phyloP scores from a whole-genome alignment of 2,797 vertebrate species.

The Toxotes lorentzi region DNA sequence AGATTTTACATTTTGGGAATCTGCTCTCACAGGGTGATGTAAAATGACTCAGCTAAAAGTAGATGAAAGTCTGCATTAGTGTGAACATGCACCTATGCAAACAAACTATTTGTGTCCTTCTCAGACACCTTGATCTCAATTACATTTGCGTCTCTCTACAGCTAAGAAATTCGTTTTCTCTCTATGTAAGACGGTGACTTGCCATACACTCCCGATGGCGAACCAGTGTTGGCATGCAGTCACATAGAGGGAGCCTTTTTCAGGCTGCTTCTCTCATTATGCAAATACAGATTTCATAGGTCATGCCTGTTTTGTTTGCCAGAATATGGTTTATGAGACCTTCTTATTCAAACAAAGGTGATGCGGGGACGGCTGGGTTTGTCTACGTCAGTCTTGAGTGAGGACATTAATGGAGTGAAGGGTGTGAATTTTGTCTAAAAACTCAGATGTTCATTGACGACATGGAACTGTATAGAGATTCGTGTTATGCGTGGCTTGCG shows the following conservation, averaged over 20 bases:
- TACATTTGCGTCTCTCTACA: conserved; percentile 20
- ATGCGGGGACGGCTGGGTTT: conserved; percentile 33
- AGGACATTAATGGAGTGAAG: conserved; percentile 23
- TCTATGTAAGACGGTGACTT: conserved; percentile 5
- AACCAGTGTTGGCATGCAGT: conserved; percentile 19
- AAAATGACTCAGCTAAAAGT: conserved; percentile 16
- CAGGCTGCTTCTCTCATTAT: conserved; percentile 80
- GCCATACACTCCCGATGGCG: neutral
- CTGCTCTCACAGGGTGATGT: neutral
- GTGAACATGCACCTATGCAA: conserved; percentile 5
- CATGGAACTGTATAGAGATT: conserved; percentile 12
- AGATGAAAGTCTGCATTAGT: conserved; percentile 9
- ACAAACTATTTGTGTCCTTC: conserved; percentile 42
- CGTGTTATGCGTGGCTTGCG: neutral
- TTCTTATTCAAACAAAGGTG: conserved; percentile 58
- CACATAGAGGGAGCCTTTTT: conserved; percentile 43
- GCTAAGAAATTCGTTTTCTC: conserved; percentile 16
- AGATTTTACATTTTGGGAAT: conserved; percentile 24
- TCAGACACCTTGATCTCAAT: conserved; percentile 31
- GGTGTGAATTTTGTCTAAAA: conserved; percentile 33
- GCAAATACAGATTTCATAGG: conserved; percentile 79
- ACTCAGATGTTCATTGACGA: conserved; percentile 13
- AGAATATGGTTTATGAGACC: conserved; percentile 75
- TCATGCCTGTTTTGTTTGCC: conserved; percentile 72
- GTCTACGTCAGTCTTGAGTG: conserved; percentile 9